Evolutionary conservation across 1,140 invertebrate species (phyloP), one percentile per base, ranked within the genome.

Genomic region (Cyrtorhinus lividipennis): DNA sequence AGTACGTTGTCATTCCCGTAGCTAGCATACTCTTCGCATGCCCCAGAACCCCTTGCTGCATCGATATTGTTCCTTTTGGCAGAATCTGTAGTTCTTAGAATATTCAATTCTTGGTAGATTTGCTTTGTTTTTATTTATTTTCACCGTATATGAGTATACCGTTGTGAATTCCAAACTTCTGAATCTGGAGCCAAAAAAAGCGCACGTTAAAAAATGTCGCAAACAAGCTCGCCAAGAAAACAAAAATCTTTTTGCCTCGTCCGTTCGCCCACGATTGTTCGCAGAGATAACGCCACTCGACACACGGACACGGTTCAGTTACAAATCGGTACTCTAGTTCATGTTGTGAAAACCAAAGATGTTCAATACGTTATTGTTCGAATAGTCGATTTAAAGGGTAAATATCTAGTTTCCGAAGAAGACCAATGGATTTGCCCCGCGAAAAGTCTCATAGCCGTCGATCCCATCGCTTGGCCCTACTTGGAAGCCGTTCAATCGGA

Each of bases 391-490:
- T 27, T 30, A 38, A 62, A 64, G 44, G 46, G 53, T 8, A 46
- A 59, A 44, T 64, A 66, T 56, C 23, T 61, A 59, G 59, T 24
- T 46, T 62, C 30, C 59, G 67, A 69, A 59, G 66, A 67, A 44
- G 56, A 67, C 44, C 13, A 64, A 18, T 69, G 66, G 64, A 58
- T 45, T 63, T 69, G 68, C 30, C 62, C 57, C 18, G 26, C 24
- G 20, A 61, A 64, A 12, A 22, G 48, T 27, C 46, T 69, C 3
- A 62, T 67, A 20, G 58, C 59, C 48, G 62, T 68, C 13, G 62
- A 68, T 64, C 59, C 67, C 62, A 27, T 56, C 45, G 46, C 64
- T 38, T 68, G 66, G 64, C 65, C 66, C 26, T 61, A 66, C 15
- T 25, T 69, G 18, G 56, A 46, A 56, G 60, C 67, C 27, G 45